Evolutionary conservation across 2,888 invertebrate genomes (phyloP).

Genomic region (Micoletzkya japonica): DNA sequence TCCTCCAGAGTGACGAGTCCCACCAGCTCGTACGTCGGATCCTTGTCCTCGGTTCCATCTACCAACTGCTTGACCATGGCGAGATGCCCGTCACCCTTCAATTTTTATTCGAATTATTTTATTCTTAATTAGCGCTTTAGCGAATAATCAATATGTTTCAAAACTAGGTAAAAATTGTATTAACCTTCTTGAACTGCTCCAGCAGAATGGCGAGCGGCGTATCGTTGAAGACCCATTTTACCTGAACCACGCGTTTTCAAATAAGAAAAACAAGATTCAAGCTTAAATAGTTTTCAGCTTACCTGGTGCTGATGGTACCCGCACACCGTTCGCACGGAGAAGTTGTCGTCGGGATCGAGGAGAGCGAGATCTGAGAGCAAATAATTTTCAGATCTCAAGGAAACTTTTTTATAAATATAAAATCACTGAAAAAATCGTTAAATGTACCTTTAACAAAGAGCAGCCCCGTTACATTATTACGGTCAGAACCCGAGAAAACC

Average conservation of each 20-base stretch:
- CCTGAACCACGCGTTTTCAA: constrained; percentile 68
- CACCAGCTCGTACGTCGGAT: constrained; percentile 89
- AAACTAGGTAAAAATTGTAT: background rate
- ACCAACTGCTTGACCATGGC: constrained; percentile 88
- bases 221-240: constrained; percentile 94
- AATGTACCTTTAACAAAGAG: constrained; percentile 81
- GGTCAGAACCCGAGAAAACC: constrained; percentile 71
- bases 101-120: too few relatives aligned
- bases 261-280: background rate
- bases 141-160: background rate
- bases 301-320: constrained; percentile 77
- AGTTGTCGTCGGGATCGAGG: constrained; percentile 97
- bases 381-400: background rate
- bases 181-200: constrained; percentile 86
- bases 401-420: background rate
- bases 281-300: background rate
- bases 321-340: constrained; percentile 66
- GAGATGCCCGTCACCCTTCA: constrained; percentile 66
- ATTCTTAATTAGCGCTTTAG: background rate
- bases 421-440: background rate
- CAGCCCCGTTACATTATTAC: constrained; percentile 54
- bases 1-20: constrained; percentile 82
- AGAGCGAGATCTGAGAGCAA: constrained; percentile 80
- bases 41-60: constrained; percentile 74
- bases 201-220: constrained; percentile 91